These are phyloP conservation scores for Loxodonta africana DNA, from an alignment of 2,113 vertebrate species.

Conservation along the genomic window DNA sequence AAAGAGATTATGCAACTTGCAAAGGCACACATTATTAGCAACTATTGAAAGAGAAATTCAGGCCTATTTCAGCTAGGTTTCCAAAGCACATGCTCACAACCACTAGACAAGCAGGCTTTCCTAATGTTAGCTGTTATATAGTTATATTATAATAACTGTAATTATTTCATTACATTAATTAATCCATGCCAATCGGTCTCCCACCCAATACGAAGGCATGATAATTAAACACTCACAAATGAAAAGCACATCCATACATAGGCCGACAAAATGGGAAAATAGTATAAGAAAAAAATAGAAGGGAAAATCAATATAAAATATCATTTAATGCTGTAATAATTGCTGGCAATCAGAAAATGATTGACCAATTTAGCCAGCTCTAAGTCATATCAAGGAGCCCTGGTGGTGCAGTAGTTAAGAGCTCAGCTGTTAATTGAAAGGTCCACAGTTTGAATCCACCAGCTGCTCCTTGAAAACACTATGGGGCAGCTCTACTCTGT, in stretches of 20 bases:
- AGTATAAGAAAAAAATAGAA: not conserved
- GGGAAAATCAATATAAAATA: not conserved
- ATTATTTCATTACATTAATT: constrained; percentile 52
- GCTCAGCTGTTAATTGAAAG: too few species aligned
- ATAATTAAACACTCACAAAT: constrained; percentile 19
- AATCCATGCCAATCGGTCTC: constrained; percentile 20
- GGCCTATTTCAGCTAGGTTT: not conserved
- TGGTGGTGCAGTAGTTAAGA: too few species aligned
- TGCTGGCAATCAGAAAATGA: not conserved
- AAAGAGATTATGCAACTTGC: not conserved
- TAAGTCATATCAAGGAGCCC: not conserved
- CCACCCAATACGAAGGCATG: not conserved
- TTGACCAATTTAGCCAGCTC: not conserved
- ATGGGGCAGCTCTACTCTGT: too few species aligned
- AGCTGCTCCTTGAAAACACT: too few species aligned
- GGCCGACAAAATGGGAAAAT: not conserved
- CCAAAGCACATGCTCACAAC: constrained; percentile 16
- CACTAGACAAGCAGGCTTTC: not conserved
- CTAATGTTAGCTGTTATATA: not conserved
- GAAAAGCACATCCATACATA: not conserved
- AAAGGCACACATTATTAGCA: not conserved
- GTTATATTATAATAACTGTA: not conserved
- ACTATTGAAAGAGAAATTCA: not conserved
- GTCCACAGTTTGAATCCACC: too few species aligned
- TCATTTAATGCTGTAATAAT: not conserved